Conservation (phyloP, 2,888 invertebrate genomes). For the Dolichopus griseipennis region DNA sequence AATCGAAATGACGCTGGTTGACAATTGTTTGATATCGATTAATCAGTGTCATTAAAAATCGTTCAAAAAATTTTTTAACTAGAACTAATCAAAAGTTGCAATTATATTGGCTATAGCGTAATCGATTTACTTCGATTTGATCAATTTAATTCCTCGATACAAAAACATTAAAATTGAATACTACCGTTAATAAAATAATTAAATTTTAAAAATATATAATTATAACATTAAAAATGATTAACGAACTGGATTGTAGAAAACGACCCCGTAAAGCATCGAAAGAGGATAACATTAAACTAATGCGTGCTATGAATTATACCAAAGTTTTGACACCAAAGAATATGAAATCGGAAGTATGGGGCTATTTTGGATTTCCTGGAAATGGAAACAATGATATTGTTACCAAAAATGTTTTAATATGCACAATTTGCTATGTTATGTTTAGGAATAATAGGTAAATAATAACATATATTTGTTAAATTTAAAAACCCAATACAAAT, state of each 20-base stretch:
- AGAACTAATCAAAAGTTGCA: too few relatives aligned
- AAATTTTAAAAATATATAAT: neutral
- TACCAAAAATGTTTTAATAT: conserved; percentile 40
- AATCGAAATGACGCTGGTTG: neutral
- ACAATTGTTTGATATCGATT: neutral
- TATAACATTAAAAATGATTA: neutral
- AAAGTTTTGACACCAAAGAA: conserved; percentile 22
- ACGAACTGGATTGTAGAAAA: neutral
- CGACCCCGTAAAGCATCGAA: neutral
- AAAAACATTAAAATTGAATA: neutral
- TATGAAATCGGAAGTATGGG: conserved; percentile 43
- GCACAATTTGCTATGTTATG: conserved; percentile 36
- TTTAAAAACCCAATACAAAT: too few relatives aligned
- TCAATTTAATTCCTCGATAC: neutral
- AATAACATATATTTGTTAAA: conserved; percentile 17
- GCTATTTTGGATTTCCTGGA: conserved; percentile 42
- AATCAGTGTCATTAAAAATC: neutral
- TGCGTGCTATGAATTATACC: conserved; percentile 1
- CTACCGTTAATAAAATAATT: neutral
- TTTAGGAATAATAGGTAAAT: conserved; percentile 33
- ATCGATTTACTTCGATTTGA: neutral
- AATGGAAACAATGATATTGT: conserved; percentile 38
- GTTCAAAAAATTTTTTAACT: neutral
- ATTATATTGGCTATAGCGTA: neutral
- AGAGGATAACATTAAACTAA: neutral